phyloP scores from a whole-genome alignment of 2,888 invertebrate species.

The Linnaemya vulpina region DNA sequence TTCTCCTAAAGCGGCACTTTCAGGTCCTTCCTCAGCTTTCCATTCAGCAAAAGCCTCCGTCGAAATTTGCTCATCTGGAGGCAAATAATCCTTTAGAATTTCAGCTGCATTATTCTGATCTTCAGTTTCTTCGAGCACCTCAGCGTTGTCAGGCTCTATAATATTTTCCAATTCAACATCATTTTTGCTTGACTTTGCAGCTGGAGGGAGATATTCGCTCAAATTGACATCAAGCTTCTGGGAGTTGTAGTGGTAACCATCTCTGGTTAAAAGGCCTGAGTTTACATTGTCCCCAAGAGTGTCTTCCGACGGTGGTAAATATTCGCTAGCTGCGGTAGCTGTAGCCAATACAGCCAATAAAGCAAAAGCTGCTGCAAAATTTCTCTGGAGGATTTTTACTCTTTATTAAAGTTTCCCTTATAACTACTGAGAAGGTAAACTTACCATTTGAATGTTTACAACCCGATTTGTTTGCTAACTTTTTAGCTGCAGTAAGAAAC shows the following conservation, averaged over 20 bases:
- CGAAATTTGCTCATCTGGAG: constrained; percentile 34
- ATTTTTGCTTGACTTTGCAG: background rate
- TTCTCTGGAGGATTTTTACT: constrained; percentile 54
- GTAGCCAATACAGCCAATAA: constrained; percentile 58
- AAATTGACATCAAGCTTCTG: background rate
- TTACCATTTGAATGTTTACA: constrained; percentile 60
- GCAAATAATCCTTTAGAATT: constrained; percentile 65
- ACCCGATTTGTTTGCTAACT: constrained; percentile 2
- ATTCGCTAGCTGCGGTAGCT: constrained; percentile 69
- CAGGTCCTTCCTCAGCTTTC: constrained; percentile 33
- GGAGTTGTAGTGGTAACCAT: constrained; percentile 66
- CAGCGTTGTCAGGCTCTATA: constrained; percentile 24
- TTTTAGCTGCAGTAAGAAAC: constrained; percentile 5
- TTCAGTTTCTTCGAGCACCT: background rate
- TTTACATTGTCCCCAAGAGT: constrained; percentile 33
- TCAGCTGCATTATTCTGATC: constrained; percentile 72
- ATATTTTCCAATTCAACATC: background rate
- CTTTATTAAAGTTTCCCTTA: background rate
- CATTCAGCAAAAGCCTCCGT: constrained; percentile 3
- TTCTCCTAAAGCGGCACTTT: constrained; percentile 60
- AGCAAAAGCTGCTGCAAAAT: constrained; percentile 65
- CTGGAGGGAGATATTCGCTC: constrained; percentile 77
- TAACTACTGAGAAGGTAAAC: background rate
- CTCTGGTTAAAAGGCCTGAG: constrained; percentile 44
- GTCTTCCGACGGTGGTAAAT: constrained; percentile 69